Conservation (phyloP, 2,888 invertebrate species). For the Pterostichus niger region DNA sequence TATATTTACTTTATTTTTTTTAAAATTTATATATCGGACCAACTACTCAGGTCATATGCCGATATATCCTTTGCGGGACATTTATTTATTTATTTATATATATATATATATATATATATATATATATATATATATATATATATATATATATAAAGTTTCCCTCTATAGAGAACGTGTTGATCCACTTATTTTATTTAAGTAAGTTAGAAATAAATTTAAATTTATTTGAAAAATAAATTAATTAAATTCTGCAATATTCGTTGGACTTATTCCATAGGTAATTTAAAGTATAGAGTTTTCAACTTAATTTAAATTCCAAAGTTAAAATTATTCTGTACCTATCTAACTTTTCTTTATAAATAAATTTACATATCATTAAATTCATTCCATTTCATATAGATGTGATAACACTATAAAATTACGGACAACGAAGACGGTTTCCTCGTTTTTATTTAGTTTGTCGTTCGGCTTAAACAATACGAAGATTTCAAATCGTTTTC, state of each 20-base stretch:
- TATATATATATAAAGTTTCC: too few relatives aligned
- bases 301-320: constrained; percentile 41
- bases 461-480: constrained; percentile 5
- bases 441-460: background rate
- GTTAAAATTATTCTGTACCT: constrained; percentile 16
- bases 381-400: constrained; percentile 20
- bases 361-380: constrained; percentile 35
- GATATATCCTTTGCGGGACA: too few relatives aligned
- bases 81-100: too few relatives aligned
- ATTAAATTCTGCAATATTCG: constrained; percentile 5
- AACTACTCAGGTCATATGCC: too few relatives aligned
- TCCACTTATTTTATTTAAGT: too few relatives aligned
- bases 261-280: background rate
- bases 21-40: too few relatives aligned
- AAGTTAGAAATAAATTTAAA: too few relatives aligned
- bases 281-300: constrained; percentile 24
- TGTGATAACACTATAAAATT: background rate
- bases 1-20: too few relatives aligned
- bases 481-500: constrained; percentile 27
- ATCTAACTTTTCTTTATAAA: constrained; percentile 44
- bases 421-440: background rate
- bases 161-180: too few relatives aligned
- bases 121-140: too few relatives aligned
- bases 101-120: too few relatives aligned
- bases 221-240: background rate